Evolutionary conservation across 2,888 invertebrate species (phyloP).

Genomic region (Sipha maydis): DNA sequence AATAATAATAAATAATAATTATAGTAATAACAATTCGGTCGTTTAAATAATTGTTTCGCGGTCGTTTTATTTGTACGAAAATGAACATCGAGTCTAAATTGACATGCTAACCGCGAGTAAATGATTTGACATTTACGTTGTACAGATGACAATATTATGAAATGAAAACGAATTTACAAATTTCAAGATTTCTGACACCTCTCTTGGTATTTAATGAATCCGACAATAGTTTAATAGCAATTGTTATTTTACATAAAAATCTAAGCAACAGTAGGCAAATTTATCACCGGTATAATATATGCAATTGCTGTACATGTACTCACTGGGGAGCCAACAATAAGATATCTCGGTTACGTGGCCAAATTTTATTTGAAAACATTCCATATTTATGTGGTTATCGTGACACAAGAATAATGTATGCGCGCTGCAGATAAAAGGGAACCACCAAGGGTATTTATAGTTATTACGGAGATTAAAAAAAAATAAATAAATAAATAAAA

Average conservation of each 20-base stretch:
- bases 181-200: background rate
- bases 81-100: background rate
- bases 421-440: background rate
- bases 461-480: background rate
- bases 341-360: conserved; percentile 25
- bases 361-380: conserved; percentile 37
- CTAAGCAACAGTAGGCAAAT: background rate
- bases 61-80: background rate
- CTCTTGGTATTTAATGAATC: too few species aligned
- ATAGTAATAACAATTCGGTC: background rate
- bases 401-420: background rate
- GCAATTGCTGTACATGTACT: background rate
- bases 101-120: background rate
- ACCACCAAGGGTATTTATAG: background rate
- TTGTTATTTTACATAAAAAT: background rate
- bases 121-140: too few species aligned
- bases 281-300: background rate
- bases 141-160: too few species aligned
- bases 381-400: conserved; percentile 37
- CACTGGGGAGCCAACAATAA: conserved; percentile 3
- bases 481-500: background rate
- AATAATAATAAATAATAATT: background rate
- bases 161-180: background rate
- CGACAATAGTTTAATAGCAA: background rate
- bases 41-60: background rate